Evolutionary conservation across 2,888 invertebrate genomes (phyloP), one percentile per base, ranked within the genome.

Genomic region (Acanthosoma haemorrhoidale): DNA sequence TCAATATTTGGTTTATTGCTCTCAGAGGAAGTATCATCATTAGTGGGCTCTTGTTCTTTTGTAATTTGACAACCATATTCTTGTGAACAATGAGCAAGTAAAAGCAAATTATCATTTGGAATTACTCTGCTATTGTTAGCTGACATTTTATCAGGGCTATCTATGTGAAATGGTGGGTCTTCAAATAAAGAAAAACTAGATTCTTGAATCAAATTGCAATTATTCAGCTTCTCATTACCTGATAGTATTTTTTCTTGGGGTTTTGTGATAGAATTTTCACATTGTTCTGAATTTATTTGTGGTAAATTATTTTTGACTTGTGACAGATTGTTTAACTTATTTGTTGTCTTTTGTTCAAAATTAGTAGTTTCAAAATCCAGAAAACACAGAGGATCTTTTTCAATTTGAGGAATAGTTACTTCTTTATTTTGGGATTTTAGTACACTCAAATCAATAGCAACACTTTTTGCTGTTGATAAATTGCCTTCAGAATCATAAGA

Each of bases 21-120:
- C 5, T 38, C 18, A 64, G 39, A 4, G 21, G n/a, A 32, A 59
- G 15, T 9, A 29, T 3, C 29, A 32, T 15, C 16, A 2, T 59
- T 31, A 13, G 59, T 25, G 31, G 31, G 16, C 8, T 59, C 32
- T 11, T 16, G 29, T 59, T 59, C 32, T 32, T 59, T 63, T 15
- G 29, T 21, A 34, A 67, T 36, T 34, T 51, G 51, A 51, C 67
- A 9, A 67, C 67, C 51, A 67, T 67, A 67, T 57, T 43, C 51
- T 11, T 67, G 67, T 16, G 67, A 67, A 34, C 67, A 67, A 32
- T 57, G 43, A 34, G 67, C 67, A 18, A 67, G 67, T 6, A 67
- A 43, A 34, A 67, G 67, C 25, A 67, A 31, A 51, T 67, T 67
- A 13, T 51, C 67, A 34, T 67, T 67, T 21, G 61, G 51, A 51